A percentile compares a stretch with the other conserved stretches of the same genome.
phyloP scores from a whole-genome alignment of 2,797 vertebrate species.

The Coranthus polyacanthus region DNA sequence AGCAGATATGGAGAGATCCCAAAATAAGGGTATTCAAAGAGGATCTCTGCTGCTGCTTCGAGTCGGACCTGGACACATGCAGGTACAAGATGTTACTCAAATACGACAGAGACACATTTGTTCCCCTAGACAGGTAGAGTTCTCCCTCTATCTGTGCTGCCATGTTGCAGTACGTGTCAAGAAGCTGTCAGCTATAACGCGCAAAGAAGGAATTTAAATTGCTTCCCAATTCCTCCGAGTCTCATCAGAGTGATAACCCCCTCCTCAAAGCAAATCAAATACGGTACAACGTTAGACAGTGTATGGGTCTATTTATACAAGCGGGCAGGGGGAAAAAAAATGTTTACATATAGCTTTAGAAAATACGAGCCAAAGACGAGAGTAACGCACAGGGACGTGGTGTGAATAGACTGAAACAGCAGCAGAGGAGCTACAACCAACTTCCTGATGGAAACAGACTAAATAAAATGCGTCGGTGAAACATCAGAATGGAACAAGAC shows the following conservation, averaged over 20 bases:
- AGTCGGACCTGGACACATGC: conserved; percentile 32
- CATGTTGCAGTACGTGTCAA: neutral
- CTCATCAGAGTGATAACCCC: conserved; percentile 21
- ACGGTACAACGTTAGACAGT: conserved; percentile 15
- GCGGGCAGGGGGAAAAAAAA: too few species aligned
- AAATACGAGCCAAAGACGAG: conserved; percentile 34
- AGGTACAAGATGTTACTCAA: conserved; percentile 24
- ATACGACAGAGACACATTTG: conserved; percentile 14
- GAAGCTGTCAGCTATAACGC: neutral
- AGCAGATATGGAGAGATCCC: conserved; percentile 17
- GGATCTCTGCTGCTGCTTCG: conserved; percentile 24
- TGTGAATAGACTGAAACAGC: conserved; percentile 13
- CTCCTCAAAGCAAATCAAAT: conserved; percentile 28
- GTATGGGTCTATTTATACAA: conserved; percentile 33
- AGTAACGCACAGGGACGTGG: conserved; percentile 17
- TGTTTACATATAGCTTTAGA: conserved; percentile 25
- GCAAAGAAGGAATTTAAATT: conserved; percentile 38
- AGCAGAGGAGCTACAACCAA: neutral
- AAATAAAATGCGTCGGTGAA: neutral
- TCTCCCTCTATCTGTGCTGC: conserved; percentile 14
- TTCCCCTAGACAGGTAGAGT: conserved; percentile 31
- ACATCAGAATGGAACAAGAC: too few species aligned
- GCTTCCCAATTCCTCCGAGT: conserved; percentile 29
- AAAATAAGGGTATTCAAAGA: conserved; percentile 8
- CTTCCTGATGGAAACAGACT: conserved; percentile 3